Base-by-base conservation (phyloP, 1,140 invertebrate species). In the Andricus grossulariae region DNA sequence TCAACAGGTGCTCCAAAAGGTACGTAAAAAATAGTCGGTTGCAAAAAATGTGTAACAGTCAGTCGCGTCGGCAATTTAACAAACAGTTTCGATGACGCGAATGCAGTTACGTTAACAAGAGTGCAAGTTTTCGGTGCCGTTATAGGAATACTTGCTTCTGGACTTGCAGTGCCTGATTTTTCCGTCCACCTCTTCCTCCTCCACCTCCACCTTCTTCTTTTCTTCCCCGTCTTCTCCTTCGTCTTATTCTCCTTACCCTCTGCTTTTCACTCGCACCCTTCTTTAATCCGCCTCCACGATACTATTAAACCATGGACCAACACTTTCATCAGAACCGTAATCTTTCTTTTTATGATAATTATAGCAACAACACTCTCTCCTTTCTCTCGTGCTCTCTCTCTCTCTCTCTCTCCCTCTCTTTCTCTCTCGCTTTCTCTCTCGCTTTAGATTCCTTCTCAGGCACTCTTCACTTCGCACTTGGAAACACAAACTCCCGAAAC, bases 1-100 rank as follows among this genome's bases (percentile, higher is more conserved):
- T 85, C 85, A 86, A 86, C 85, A 86, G 85, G 85, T 86, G 85
- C 85, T 83, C 80, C 85, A 81, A 83, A 83, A 84, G 82, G 80
- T 82, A 79, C 75, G 81, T 84, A 86, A 86, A 85, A 84, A 85
- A 85, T 82, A 81, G 79, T 78, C 73, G 76, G 77, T 77, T 50
- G 77, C 78, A 75, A 60, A 72, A 72, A 74, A 80, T 81, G 77
- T 78, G 83, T 74, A 76, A 71, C 74, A 60, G 74, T 79, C 60
- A 73, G 72, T 74, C 60, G 74, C 73, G 71, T 50, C 52, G 55
- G 21, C 39, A 74, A 18, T 51, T 72, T 52, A 54, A 49, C 55
- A 71, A 51, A 50, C 49, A 50, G 71, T 55, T 73, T 73, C 57
- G 49, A 72, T 32, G 15, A 66, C 25, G 39, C 60, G 25, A 66